phyloP scores from a whole-genome alignment of 2,888 invertebrate genomes.

The Pristionchus japonicus region DNA sequence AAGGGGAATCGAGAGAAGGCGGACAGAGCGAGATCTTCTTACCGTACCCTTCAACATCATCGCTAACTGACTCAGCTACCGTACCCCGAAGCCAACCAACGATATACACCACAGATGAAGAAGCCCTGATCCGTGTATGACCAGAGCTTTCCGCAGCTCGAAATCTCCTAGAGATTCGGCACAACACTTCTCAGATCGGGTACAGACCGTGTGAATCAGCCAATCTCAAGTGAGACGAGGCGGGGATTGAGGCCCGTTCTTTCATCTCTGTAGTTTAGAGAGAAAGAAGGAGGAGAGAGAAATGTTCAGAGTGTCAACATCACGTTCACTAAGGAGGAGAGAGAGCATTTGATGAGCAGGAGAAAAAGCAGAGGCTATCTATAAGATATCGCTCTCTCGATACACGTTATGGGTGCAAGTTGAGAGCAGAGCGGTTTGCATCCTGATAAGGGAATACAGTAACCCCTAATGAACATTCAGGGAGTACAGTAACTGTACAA shows the following conservation, averaged over 20 bases:
- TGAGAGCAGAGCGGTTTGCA: neutral
- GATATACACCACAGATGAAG: neutral
- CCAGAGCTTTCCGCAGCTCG: neutral
- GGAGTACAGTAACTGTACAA: too few species aligned
- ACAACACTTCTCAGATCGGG: too few species aligned
- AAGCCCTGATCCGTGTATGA: neutral
- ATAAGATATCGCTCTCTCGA: neutral
- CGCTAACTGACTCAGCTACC: neutral
- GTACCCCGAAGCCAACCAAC: neutral
- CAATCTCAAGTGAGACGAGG: neutral
- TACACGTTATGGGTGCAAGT: too few species aligned
- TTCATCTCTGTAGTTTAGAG: neutral
- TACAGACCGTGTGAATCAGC: too few species aligned
- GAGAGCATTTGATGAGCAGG: neutral
- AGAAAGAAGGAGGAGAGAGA: neutral
- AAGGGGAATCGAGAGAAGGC: neutral
- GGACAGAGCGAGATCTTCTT: neutral
- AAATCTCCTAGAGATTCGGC: neutral
- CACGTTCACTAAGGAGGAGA: neutral
- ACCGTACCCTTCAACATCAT: neutral
- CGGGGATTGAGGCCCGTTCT: neutral
- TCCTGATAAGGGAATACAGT: too few species aligned
- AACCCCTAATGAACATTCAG: too few species aligned
- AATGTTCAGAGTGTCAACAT: neutral
- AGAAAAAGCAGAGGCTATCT: neutral